phyloP scores from a whole-genome alignment of 2,888 invertebrate genomes.

The Resseliella maxima region DNA sequence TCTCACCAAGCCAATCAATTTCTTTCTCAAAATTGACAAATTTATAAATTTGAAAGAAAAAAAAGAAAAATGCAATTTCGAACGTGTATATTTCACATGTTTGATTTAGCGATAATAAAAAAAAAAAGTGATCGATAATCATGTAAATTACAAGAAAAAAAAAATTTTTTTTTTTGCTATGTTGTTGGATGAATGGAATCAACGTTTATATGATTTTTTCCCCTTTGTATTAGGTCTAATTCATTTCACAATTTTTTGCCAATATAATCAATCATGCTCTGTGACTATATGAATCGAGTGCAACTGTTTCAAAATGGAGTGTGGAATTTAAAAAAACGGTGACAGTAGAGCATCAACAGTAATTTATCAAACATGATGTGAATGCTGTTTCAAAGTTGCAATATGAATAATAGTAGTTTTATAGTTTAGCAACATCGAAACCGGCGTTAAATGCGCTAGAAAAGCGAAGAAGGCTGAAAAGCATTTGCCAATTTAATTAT shows the following conservation, averaged over 20 bases:
- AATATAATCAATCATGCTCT: not conserved
- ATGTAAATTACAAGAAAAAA: not conserved
- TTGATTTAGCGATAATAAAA: too few species aligned
- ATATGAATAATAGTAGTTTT: not conserved
- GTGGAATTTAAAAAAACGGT: constrained; percentile 4
- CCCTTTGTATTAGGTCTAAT: not conserved
- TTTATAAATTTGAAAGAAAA: too few species aligned
- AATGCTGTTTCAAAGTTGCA: not conserved
- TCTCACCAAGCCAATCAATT: too few species aligned
- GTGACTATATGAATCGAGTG: not conserved
- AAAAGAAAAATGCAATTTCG: too few species aligned
- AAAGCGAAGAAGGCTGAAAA: not conserved
- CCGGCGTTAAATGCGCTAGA: not conserved
- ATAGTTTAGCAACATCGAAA: not conserved
- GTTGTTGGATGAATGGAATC: not conserved
- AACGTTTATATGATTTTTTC: not conserved
- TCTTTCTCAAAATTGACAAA: too few species aligned
- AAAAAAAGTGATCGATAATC: too few species aligned
- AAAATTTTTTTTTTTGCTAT: not conserved
- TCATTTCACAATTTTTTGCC: not conserved
- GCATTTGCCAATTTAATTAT: constrained; percentile 40
- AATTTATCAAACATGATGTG: not conserved
- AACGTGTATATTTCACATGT: too few species aligned
- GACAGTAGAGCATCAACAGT: not conserved
- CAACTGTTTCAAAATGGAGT: not conserved